A percentile compares a stretch with the other conserved stretches of the same genome.
Conservation (phyloP, 2,113 vertebrate species). For the Dendropsophus ebraccatus region DNA sequence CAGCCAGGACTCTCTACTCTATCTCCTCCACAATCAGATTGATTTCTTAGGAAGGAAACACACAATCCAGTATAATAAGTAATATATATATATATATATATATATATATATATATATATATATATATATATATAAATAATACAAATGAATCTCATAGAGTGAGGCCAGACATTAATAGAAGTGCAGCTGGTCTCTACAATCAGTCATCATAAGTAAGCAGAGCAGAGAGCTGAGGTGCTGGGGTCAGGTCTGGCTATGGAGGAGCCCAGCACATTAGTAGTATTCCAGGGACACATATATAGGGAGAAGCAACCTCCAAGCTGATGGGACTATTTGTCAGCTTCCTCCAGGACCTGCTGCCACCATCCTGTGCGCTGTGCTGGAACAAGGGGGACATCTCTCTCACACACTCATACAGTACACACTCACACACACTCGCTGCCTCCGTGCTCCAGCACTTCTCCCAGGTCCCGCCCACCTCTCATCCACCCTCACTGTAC, state of each 20-base stretch:
- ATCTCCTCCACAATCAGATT: neutral
- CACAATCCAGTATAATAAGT: neutral
- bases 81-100: neutral
- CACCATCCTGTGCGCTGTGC: neutral
- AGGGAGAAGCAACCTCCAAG: constrained; percentile 25
- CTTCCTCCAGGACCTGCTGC: constrained; percentile 36
- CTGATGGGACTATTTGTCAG: neutral
- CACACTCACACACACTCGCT: neutral
- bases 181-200: constrained; percentile 32
- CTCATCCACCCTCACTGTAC: neutral
- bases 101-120: neutral
- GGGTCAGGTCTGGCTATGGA: constrained; percentile 26
- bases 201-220: constrained; percentile 23
- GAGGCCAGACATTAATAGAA: neutral
- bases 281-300: neutral
- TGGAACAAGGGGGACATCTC: neutral
- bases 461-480: neutral
- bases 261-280: neutral
- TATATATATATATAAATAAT: constrained; percentile 12
- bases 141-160: neutral
- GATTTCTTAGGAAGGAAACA: neutral
- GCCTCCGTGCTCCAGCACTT: neutral
- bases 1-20: neutral
- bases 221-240: neutral
- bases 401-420: too few relatives aligned